A percentile compares a stretch with the other conserved stretches of the same genome.
Conservation (phyloP, 2,888 invertebrate species). For the Homarus gammarus region DNA sequence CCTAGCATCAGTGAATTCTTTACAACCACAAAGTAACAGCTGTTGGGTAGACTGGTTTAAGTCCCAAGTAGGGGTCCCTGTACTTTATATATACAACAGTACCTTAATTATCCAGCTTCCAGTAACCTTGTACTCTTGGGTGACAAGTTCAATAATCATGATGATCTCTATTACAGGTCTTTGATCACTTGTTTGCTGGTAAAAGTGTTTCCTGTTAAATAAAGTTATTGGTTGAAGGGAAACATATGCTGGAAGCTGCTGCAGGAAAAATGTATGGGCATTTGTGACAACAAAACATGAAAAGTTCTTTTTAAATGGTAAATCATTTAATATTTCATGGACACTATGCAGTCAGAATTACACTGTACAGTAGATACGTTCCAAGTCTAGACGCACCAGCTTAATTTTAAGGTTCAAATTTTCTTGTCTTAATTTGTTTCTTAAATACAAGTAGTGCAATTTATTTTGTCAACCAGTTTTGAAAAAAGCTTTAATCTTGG, state of each 20-base stretch:
- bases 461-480: not conserved
- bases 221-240: not conserved
- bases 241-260: not conserved
- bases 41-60: not conserved
- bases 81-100: not conserved
- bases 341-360: not conserved
- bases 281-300: not conserved
- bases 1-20: not conserved
- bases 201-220: not conserved
- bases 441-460: not conserved
- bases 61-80: not conserved
- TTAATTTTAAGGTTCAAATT: conserved; percentile 6
- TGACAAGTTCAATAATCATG: not conserved
- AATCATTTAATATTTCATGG: not conserved
- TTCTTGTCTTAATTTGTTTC: not conserved
- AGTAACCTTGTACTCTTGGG: not conserved
- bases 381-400: not conserved
- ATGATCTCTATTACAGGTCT: not conserved
- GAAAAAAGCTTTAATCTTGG: conserved; percentile 3
- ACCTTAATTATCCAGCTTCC: conserved; percentile 6
- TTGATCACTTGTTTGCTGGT: not conserved
- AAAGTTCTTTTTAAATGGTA: not conserved
- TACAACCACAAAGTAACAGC: not conserved
- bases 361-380: not conserved
- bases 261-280: conserved; percentile 1